These are phyloP conservation scores for Priocnemis perturbator DNA, from an alignment of 2,888 invertebrate species.

Conservation along the genomic window DNA sequence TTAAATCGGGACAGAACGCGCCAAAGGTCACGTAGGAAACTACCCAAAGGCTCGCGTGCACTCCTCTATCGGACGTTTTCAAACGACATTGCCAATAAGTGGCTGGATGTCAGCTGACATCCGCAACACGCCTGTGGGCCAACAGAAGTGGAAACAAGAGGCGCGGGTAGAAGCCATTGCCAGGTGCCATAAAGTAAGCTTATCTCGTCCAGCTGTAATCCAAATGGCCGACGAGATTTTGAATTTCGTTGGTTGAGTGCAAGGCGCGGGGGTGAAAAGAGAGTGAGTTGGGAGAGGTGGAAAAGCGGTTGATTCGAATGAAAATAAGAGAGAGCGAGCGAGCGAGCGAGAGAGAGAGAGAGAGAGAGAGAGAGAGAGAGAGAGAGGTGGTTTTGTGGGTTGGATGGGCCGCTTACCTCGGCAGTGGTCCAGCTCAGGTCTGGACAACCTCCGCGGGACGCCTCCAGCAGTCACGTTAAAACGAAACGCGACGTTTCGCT, in stretches of 20 bases:
- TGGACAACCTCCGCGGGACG: conserved; percentile 48
- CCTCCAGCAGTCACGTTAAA: conserved; percentile 58
- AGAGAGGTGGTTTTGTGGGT: not conserved
- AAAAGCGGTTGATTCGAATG: not conserved
- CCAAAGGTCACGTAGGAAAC: no score
- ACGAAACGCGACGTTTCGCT: conserved; percentile 54
- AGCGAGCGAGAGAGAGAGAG: conserved; percentile 1
- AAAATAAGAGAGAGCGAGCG: not conserved
- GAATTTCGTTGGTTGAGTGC: conserved; percentile 50
- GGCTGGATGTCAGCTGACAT: no score
- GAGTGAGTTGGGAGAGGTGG: not conserved
- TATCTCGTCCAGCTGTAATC: conserved; percentile 47
- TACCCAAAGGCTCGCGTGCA: no score
- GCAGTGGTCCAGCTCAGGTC: conserved; percentile 40
- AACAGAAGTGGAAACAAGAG: no score
- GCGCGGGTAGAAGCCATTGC: conserved; percentile 44
- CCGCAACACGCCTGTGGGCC: no score
- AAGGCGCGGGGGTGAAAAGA: not conserved
- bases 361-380: not conserved
- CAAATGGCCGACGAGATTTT: conserved; percentile 57
- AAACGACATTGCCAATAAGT: no score
- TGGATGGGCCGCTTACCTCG: conserved; percentile 43
- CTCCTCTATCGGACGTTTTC: no score
- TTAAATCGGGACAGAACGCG: no score
- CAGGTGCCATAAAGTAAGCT: conserved; percentile 48